Conservation (phyloP, 2,888 invertebrate species). For the Tipula helvola region DNA sequence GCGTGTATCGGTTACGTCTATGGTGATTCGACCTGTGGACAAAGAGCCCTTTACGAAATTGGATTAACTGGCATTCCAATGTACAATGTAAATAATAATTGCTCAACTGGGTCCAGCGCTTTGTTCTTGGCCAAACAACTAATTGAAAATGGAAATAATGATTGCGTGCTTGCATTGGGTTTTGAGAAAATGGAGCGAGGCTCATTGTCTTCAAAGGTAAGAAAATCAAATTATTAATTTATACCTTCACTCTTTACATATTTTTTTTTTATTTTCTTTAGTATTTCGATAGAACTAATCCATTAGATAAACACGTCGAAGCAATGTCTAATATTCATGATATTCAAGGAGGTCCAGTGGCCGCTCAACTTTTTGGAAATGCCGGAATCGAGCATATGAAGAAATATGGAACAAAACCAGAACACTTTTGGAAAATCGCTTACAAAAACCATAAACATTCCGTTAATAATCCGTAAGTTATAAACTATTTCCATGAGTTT, state of each 20-base stretch:
- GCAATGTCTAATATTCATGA: conserved; percentile 75
- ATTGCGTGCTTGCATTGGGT: conserved; percentile 85
- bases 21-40: conserved; percentile 92
- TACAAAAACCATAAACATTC: conserved; percentile 97
- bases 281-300: conserved; percentile 73
- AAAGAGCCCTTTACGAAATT: conserved; percentile 84
- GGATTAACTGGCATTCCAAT: conserved; percentile 96
- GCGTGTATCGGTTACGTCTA: conserved; percentile 90
- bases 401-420: conserved; percentile 74
- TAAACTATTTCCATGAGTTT: background rate
- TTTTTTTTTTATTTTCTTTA: conserved; percentile 23
- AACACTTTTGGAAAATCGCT: conserved; percentile 95
- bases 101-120: conserved; percentile 92
- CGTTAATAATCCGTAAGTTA: conserved; percentile 76
- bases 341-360: conserved; percentile 69
- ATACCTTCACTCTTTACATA: background rate
- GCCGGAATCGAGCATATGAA: conserved; percentile 83
- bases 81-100: conserved; percentile 97
- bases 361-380: conserved; percentile 93
- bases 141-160: conserved; percentile 74
- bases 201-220: conserved; percentile 63
- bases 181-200: conserved; percentile 98
- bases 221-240: background rate
- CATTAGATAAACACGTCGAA: conserved; percentile 77
- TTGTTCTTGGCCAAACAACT: conserved; percentile 82